A percentile compares a stretch with the other conserved stretches of the same genome.
These are phyloP conservation scores for Caenorhabditis imperialis DNA, from an alignment of 2,888 invertebrate species.

Conservation along the genomic window DNA sequence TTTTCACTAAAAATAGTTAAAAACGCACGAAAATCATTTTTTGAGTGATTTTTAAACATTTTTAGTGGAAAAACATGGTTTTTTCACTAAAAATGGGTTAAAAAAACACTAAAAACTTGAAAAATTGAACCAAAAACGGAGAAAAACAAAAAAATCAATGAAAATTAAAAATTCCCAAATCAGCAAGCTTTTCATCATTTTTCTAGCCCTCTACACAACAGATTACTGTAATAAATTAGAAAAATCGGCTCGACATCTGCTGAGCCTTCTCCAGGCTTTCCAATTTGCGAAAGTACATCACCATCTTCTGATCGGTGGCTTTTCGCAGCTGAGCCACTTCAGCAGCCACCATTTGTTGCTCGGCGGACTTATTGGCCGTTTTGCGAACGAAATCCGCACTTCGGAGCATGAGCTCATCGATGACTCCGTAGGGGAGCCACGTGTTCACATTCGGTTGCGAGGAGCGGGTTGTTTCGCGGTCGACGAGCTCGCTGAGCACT, in stretches of 20 bases:
- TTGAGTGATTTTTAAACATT: no score
- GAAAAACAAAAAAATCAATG: conserved; percentile 1
- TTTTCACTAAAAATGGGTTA: not conserved
- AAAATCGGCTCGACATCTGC: conserved; percentile 21
- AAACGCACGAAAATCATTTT: no score
- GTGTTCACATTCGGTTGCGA: conserved; percentile 16
- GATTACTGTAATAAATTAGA: no score
- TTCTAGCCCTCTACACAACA: no score
- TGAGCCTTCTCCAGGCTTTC: conserved; percentile 33
- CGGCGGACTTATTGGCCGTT: conserved; percentile 3
- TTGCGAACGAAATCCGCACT: conserved; percentile 28
- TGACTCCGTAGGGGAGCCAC: conserved; percentile 53
- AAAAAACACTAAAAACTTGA: not conserved
- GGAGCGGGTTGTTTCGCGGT: conserved; percentile 42
- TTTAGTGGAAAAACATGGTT: no score
- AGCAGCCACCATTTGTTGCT: conserved; percentile 11
- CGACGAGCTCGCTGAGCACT: conserved; percentile 41
- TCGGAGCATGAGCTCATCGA: conserved; percentile 48
- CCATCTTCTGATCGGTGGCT: conserved; percentile 27
- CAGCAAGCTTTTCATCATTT: no score
- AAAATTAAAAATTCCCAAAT: no score
- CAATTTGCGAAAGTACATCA: conserved; percentile 35
- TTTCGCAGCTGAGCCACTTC: conserved; percentile 30
- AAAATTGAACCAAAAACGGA: conserved; percentile 5
- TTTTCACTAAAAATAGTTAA: not conserved